Conservation (phyloP, 1,140 invertebrate species). For the Solenopsis invicta region DNA sequence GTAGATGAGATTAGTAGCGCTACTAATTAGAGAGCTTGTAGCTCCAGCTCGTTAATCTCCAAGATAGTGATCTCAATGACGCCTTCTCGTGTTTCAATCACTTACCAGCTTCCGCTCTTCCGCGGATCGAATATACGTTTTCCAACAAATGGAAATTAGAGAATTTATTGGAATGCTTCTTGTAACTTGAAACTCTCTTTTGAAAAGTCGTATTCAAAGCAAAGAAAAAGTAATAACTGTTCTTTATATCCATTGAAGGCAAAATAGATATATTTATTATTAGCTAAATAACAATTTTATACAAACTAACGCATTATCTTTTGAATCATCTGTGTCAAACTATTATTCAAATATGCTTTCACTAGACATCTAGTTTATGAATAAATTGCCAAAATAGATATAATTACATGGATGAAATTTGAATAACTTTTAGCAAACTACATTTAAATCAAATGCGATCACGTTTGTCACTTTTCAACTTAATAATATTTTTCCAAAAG, state of each 20-base stretch:
- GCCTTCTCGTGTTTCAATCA: not conserved
- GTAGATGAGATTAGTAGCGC: not conserved
- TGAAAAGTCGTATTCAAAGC: not conserved
- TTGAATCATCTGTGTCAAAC: not conserved
- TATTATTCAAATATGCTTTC: not conserved
- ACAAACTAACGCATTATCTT: not conserved
- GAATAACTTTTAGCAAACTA: not conserved
- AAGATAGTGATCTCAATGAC: conserved; percentile 16
- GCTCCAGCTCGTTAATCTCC: conserved; percentile 2
- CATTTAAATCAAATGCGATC: not conserved
- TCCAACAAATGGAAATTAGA: conserved; percentile 10
- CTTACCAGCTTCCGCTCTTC: not conserved
- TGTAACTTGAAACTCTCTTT: conserved; percentile 9
- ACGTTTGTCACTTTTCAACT: not conserved
- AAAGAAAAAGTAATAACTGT: not conserved
- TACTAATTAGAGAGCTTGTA: conserved; percentile 30
- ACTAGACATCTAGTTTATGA: not conserved
- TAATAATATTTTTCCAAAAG: not conserved
- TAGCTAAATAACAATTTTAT: not conserved
- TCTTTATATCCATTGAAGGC: not conserved
- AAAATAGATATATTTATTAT: not conserved
- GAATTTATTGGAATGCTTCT: not conserved
- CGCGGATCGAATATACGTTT: not conserved
- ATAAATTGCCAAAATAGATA: not conserved
- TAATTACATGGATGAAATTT: not conserved